phyloP scores from a whole-genome alignment of 2,113 vertebrate species.

The Alligator mississippiensis region DNA sequence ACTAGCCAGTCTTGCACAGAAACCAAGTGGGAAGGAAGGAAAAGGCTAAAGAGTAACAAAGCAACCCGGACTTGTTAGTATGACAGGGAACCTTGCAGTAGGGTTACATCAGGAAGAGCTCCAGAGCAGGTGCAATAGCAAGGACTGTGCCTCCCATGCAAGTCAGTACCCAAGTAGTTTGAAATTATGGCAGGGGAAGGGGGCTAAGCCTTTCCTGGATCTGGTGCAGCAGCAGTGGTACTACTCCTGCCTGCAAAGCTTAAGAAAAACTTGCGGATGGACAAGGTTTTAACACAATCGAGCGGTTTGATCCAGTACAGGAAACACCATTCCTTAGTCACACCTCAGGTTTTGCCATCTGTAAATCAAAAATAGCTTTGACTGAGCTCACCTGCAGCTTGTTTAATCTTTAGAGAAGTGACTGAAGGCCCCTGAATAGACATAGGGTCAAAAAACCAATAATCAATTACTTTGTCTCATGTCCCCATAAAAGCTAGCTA shows the following conservation, averaged over 20 bases:
- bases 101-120: not conserved
- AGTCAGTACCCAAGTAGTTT: not conserved
- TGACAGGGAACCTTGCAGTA: not conserved
- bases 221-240: not conserved
- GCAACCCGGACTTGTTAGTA: not conserved
- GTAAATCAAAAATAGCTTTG: not conserved
- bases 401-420: not conserved
- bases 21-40: not conserved
- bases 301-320: not conserved
- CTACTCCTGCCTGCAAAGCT: not conserved
- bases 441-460: not conserved
- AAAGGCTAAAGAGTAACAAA: not conserved
- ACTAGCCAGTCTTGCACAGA: not conserved
- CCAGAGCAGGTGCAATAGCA: not conserved
- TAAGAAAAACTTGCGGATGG: not conserved
- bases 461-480: not conserved
- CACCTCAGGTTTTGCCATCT: not conserved
- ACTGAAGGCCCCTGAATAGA: not conserved
- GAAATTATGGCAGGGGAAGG: not conserved
- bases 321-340: not conserved
- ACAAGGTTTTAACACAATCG: not conserved
- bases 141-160: not conserved
- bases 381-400: not conserved
- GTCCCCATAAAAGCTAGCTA: not conserved
- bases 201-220: not conserved